Percentiles rank a stretch among this genome's conserved stretches.
These are phyloP conservation scores for Lytechinus pictus DNA, from an alignment of 35 echinoderm and acorn worm genomes.

Conservation along the genomic window DNA sequence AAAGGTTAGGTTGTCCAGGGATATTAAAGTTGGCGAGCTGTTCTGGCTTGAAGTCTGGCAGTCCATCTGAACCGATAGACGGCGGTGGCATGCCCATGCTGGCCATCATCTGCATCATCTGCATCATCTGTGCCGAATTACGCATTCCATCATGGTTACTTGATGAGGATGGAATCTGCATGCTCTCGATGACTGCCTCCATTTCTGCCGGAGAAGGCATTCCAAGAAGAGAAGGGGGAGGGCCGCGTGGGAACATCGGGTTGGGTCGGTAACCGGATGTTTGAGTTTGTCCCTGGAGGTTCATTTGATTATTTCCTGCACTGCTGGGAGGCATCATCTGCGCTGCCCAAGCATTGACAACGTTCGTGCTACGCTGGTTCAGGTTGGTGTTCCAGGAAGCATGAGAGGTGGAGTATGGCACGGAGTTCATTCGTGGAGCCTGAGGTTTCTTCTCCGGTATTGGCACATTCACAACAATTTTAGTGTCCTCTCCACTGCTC, in stretches of 20 bases:
- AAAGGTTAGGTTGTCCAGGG: not conserved
- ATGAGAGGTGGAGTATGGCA: not conserved
- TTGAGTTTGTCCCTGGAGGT: not conserved
- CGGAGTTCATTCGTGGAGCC: not conserved
- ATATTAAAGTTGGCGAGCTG: not conserved
- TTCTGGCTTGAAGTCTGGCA: constrained; percentile 40
- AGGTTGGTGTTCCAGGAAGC: constrained; percentile 14
- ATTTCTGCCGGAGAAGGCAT: constrained; percentile 13
- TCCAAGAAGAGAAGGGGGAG: not conserved
- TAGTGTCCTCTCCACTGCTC: constrained; percentile 73
- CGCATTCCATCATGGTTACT: constrained; percentile 18
- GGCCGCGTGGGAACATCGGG: not conserved
- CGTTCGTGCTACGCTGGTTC: constrained; percentile 36
- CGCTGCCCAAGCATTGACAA: constrained; percentile 45
- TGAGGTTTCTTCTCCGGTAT: constrained; percentile 49
- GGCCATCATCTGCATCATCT: constrained; percentile 71
- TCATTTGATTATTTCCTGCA: not conserved
- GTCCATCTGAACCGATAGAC: constrained; percentile 42
- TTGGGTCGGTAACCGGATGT: not conserved
- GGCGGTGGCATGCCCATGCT: constrained; percentile 66
- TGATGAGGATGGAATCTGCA: constrained; percentile 29
- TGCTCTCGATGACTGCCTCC: not conserved
- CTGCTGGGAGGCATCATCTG: constrained; percentile 33
- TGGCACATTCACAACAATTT: constrained; percentile 71
- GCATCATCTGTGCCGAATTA: not conserved